Conservation (phyloP, 1,140 invertebrate species). For the Spodoptera frugiperda region DNA sequence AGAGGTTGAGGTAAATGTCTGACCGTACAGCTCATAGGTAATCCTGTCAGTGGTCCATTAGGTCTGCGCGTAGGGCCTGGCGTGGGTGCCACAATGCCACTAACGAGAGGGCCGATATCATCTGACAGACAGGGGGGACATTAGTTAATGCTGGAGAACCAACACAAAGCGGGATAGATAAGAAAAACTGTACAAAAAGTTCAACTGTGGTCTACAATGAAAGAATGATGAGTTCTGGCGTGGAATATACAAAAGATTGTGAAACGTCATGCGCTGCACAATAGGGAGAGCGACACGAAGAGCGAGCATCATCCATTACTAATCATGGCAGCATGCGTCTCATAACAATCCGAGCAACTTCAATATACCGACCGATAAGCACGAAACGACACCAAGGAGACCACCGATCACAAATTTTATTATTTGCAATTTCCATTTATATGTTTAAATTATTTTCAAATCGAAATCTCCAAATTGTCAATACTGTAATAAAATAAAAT, state of each 20-base stretch:
- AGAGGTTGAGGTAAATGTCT: constrained; percentile 62
- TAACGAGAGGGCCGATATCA: constrained; percentile 72
- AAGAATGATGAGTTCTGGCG: constrained; percentile 66
- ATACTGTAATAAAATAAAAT: too few relatives aligned
- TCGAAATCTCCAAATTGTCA: too few relatives aligned
- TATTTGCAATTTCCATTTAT: constrained; percentile 6
- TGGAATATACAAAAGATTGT: constrained; percentile 71
- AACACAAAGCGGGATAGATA: constrained; percentile 58
- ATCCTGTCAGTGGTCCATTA: constrained; percentile 71
- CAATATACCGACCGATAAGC: constrained; percentile 30
- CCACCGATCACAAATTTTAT: background rate
- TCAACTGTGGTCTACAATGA: constrained; percentile 59
- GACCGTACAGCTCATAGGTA: constrained; percentile 64
- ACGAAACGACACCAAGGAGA: constrained; percentile 25
- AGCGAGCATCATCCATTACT: constrained; percentile 75
- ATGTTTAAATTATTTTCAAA: too few relatives aligned
- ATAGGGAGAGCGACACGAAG: constrained; percentile 75
- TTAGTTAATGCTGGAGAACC: constrained; percentile 63
- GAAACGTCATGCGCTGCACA: constrained; percentile 75
- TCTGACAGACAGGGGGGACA: constrained; percentile 64
- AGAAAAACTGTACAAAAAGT: constrained; percentile 62
- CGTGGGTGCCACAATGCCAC: constrained; percentile 75
- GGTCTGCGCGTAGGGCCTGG: constrained; percentile 47
- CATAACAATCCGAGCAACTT: constrained; percentile 48
- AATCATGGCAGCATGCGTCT: constrained; percentile 65